Conservation (phyloP, 1,140 invertebrate genomes). For the Megathymus violae region DNA sequence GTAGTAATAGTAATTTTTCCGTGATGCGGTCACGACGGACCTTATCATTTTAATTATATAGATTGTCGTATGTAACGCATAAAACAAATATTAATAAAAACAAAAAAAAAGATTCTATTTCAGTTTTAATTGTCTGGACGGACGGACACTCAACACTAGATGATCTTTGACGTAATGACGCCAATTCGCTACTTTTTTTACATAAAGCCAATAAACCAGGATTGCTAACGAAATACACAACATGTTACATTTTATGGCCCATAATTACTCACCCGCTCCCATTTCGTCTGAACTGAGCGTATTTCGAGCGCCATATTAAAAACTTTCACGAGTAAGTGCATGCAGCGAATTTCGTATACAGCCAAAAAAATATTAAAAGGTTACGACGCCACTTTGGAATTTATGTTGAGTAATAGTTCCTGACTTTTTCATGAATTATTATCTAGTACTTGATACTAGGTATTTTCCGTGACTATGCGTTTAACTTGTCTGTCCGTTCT, state of each 20-base stretch:
- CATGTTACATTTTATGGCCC: background rate
- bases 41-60: too few relatives aligned
- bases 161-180: too few relatives aligned
- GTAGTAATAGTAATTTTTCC: too few relatives aligned
- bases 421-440: constrained; percentile 13
- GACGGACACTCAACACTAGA: too few relatives aligned
- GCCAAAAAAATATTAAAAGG: constrained; percentile 15
- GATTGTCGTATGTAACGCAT: too few relatives aligned
- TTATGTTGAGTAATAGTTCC: background rate
- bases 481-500: too few relatives aligned
- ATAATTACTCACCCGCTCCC: background rate
- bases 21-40: too few relatives aligned
- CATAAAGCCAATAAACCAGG: background rate
- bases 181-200: too few relatives aligned
- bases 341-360: constrained; percentile 17
- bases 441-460: background rate
- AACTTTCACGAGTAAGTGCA: constrained; percentile 15
- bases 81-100: too few relatives aligned
- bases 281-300: background rate
- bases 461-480: background rate
- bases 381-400: constrained; percentile 15
- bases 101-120: too few relatives aligned
- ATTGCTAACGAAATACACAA: background rate
- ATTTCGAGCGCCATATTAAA: constrained; percentile 3
- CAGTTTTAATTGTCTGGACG: too few relatives aligned